Conservation (phyloP, 2,113 vertebrate genomes). For the Puffinus mauretanicus region DNA sequence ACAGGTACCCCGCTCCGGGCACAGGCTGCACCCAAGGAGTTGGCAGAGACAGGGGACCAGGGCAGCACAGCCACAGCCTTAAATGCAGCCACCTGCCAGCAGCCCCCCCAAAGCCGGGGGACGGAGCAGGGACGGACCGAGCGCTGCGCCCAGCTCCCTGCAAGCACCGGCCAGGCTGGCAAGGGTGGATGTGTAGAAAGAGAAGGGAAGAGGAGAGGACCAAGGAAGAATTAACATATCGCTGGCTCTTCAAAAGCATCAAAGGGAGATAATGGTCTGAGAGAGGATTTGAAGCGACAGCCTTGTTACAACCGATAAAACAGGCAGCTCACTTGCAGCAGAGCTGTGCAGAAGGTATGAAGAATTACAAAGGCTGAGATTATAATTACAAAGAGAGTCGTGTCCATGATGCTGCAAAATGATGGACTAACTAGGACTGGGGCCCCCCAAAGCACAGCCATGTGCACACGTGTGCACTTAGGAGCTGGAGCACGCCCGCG, state of each 20-base stretch:
- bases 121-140: not conserved
- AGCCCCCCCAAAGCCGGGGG: fast-evolving
- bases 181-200: not conserved
- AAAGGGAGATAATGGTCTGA: conserved; percentile 47
- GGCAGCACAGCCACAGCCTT: not conserved
- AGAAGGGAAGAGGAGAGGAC: conserved; percentile 27
- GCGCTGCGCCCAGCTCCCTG: not conserved
- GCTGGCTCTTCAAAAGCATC: conserved; percentile 62
- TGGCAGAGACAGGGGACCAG: not conserved
- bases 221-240: conserved; percentile 57
- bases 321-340: conserved; percentile 3
- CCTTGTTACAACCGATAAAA: not conserved
- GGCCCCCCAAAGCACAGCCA: not conserved
- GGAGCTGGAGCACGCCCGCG: not conserved
- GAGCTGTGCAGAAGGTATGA: not conserved
- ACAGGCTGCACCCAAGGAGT: not conserved
- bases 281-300: conserved; percentile 59
- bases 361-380: conserved; percentile 17
- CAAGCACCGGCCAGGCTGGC: not conserved
- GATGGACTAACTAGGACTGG: not conserved
- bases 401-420: not conserved
- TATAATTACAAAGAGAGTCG: conserved; percentile 13
- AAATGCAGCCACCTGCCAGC: not conserved
- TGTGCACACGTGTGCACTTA: not conserved
- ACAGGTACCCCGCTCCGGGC: not conserved